These are phyloP conservation scores for Stigmatopora argus DNA, from an alignment of 2,113 vertebrate species.

Conservation along the genomic window DNA sequence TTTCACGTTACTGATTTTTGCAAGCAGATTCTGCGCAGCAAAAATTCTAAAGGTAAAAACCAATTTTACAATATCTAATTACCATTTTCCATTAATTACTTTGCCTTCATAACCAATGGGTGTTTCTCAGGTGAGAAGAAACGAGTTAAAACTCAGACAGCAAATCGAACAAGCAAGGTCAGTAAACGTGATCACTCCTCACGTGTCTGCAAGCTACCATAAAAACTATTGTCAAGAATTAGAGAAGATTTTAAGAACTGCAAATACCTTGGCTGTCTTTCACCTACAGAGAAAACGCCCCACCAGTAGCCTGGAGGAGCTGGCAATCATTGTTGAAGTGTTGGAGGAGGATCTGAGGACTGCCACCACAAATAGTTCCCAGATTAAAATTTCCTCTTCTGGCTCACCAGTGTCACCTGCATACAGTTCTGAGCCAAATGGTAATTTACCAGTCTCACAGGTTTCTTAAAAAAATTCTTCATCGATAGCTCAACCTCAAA, in stretches of 20 bases:
- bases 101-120: not conserved
- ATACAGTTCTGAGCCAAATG: conserved; percentile 14
- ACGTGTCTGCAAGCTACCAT: not conserved
- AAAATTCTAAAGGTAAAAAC: not conserved
- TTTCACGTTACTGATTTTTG: not conserved
- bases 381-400: not conserved
- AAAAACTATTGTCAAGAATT: not conserved
- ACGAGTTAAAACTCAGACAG: conserved; percentile 64
- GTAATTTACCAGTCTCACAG: conserved; percentile 16
- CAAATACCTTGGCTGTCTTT: conserved; percentile 3
- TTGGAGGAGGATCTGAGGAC: conserved; percentile 78
- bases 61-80: not conserved
- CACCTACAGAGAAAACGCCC: conserved; percentile 62
- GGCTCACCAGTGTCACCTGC: conserved; percentile 8
- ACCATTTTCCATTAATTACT: not conserved
- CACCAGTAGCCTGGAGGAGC: conserved; percentile 73
- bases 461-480: not conserved
- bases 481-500: not conserved
- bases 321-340: conserved; percentile 80
- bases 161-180: conserved; percentile 61
- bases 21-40: not conserved
- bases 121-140: conserved; percentile 62
- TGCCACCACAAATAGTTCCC: conserved; percentile 20
- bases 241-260: not conserved
- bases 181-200: conserved; percentile 17